Base-by-base conservation (phyloP, 2,113 vertebrate genomes). In the Amblyornis subalaris region DNA sequence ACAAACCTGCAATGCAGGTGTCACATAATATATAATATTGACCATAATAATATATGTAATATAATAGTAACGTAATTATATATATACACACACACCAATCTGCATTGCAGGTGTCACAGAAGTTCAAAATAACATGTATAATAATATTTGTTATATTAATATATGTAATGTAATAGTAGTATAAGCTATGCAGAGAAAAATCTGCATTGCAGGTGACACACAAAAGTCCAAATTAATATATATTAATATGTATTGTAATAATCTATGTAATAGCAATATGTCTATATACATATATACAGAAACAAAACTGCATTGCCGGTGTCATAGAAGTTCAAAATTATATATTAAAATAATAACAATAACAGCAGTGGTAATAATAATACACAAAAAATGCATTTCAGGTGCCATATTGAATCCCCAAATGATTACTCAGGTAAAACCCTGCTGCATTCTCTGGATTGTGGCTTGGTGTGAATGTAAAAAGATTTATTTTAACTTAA, bases 401-500 rank as follows among this genome's bases (percentile, higher is more conserved):
- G 22, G 22, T 72, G 33, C 48, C 33, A 6, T 20, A 22, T 1
- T 29, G 57, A 77, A 54, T 28, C 9, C 25, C 19, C 54, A 38
- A 35, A 50, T 14, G 48, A 35, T 80, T 36, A 66, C 42, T 62
- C 11, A n/a, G 17, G 16, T 64, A 45, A 72, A 90, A 13, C 21
- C 12, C 6, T 0, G 0, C 23, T 35, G 13, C 4, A 6, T 38
- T 57, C 44, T 29, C 61, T 65, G 40, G 7, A 7, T 61, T 0
- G 0, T 65, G 65, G 36, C 28, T 85, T 81, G 29, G 24, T 10
- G 0, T 64, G 53, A 38, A 45, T 25, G 7, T 58, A 15, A 38
- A 67, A 88, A 45, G 15, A 28, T 20, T 36, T 51, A 22, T 71
- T 92, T 73, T 24, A 53, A 47, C 9, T 29, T 11, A 2, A 16